Evolutionary conservation across 2,888 invertebrate genomes (phyloP).

Genomic region (Eupithecia abbreviata): DNA sequence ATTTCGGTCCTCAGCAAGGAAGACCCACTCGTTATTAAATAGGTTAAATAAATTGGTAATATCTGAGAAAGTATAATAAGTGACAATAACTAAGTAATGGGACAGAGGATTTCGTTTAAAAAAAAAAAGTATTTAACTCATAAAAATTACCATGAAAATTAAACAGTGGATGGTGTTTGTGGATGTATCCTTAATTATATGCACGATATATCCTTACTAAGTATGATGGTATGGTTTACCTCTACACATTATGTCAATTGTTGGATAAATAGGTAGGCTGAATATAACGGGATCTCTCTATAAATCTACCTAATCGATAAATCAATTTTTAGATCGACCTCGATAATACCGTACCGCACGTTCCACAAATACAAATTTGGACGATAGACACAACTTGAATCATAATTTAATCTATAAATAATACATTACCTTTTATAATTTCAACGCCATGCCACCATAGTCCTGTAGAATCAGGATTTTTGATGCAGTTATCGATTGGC

Average conservation of each 20-base stretch:
- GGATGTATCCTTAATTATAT: not conserved
- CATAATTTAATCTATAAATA: slow-evolving; percentile 63
- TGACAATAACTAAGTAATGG: too few species aligned
- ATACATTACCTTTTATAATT: slow-evolving; percentile 56
- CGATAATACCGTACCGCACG: slow-evolving; percentile 35
- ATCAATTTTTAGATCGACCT: slow-evolving; percentile 69
- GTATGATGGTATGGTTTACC: too few species aligned
- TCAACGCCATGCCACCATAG: slow-evolving; percentile 53
- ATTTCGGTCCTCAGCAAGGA: too few species aligned
- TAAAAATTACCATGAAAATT: too few species aligned
- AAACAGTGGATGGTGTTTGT: not conserved
- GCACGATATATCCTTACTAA: not conserved
- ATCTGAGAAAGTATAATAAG: too few species aligned
- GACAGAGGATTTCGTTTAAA: too few species aligned
- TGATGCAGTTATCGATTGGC: slow-evolving; percentile 52
- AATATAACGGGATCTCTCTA: slow-evolving; percentile 6
- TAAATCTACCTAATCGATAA: slow-evolving; percentile 23
- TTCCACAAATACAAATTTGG: slow-evolving; percentile 56
- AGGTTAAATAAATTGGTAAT: too few species aligned
- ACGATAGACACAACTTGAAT: slow-evolving; percentile 61
- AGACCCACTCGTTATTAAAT: too few species aligned
- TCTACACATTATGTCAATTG: not conserved
- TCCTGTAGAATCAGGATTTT: slow-evolving; percentile 35
- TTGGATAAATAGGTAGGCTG: not conserved
- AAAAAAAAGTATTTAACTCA: too few species aligned